Evolutionary conservation across 37 sponge, comb jelly and placozoan species (phyloP).

Genomic region (Petrosia ficiformis): DNA sequence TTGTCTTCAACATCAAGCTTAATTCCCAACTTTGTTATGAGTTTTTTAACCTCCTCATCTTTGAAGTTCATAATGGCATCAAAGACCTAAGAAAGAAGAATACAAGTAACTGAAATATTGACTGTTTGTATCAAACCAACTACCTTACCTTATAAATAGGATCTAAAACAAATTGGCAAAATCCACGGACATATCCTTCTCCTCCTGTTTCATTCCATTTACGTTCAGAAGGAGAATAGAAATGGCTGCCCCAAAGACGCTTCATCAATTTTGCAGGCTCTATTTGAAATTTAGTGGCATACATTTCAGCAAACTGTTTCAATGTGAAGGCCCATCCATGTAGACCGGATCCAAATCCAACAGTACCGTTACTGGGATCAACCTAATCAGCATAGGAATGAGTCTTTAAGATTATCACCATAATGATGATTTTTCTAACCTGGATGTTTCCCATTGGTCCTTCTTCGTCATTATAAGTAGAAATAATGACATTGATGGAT

Average conservation of each 20-base stretch:
- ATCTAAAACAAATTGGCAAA: slow-evolving; percentile 94
- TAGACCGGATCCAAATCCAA: slow-evolving; percentile 97
- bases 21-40: slow-evolving; percentile 81
- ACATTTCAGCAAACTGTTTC: slow-evolving; percentile 99
- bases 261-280: slow-evolving; percentile 90
- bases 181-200: slow-evolving; percentile 84
- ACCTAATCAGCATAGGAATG: slow-evolving; percentile 29
- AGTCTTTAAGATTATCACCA: background rate
- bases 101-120: background rate
- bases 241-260: slow-evolving; percentile 96
- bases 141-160: slow-evolving; percentile 94
- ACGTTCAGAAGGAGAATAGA: slow-evolving; percentile 75
- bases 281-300: slow-evolving; percentile 94
- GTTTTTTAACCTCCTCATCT: slow-evolving; percentile 76
- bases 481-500: slow-evolving; percentile 94
- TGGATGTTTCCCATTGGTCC: slow-evolving; percentile 90
- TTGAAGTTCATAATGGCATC: slow-evolving; percentile 92
- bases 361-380: slow-evolving; percentile 84
- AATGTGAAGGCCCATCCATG: slow-evolving; percentile 99
- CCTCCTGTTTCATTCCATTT: slow-evolving; percentile 89
- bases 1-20: slow-evolving; percentile 78
- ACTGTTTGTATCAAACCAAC: background rate
- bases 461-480: slow-evolving; percentile 92
- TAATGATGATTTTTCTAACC: slow-evolving; percentile 38
- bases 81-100: slow-evolving; percentile 61